phyloP scores from a whole-genome alignment of 2,888 invertebrate species.

The Diarsia rubi region DNA sequence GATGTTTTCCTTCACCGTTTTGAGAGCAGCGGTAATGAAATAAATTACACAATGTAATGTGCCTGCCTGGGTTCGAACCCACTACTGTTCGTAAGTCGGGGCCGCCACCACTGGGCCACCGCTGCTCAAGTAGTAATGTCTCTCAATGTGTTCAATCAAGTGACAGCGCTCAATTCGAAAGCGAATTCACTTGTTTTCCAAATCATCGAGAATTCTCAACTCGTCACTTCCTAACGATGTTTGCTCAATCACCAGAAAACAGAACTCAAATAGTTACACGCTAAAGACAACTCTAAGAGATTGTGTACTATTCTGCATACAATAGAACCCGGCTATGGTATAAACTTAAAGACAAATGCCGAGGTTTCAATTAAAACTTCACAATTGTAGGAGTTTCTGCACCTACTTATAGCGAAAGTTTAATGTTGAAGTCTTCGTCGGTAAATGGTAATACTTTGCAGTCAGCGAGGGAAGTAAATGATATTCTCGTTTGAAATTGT shows the following conservation, averaged over 20 bases:
- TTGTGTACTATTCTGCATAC: constrained; percentile 57
- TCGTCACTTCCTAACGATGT: not conserved
- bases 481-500: constrained; percentile 60
- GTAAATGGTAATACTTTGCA: constrained; percentile 72
- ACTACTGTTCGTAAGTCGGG: no score
- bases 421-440: constrained; percentile 55
- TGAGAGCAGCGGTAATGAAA: no score
- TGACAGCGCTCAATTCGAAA: not conserved
- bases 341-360: constrained; percentile 68
- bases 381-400: constrained; percentile 66
- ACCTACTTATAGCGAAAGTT: constrained; percentile 71
- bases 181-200: not conserved
- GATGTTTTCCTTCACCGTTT: no score
- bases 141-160: no score
- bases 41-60: no score
- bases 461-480: constrained; percentile 59
- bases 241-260: constrained; percentile 13
- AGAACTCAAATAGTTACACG: constrained; percentile 39
- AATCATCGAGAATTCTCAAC: not conserved
- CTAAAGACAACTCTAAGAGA: constrained; percentile 46
- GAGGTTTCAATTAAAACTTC: constrained; percentile 79
- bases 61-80: no score
- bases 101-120: no score
- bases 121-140: no score
- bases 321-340: constrained; percentile 59